Percentiles rank a stretch among this genome's conserved stretches.
Conservation (phyloP, 2,113 vertebrate species). For the Brevimyrus niger region DNA sequence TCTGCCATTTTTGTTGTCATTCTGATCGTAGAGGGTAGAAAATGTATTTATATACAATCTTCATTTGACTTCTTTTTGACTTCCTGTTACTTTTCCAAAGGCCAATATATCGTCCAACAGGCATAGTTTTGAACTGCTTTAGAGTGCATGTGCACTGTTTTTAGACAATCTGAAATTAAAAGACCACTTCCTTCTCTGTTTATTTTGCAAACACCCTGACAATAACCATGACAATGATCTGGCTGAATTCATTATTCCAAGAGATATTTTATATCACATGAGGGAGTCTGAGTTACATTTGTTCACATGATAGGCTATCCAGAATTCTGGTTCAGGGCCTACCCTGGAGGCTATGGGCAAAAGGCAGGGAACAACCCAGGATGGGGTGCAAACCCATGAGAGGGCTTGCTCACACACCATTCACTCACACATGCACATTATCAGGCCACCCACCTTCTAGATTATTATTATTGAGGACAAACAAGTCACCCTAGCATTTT, state of each 20-base stretch:
- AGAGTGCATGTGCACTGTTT: background rate
- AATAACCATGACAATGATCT: constrained; percentile 35
- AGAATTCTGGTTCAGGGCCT: background rate
- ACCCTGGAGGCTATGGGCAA: too few species aligned
- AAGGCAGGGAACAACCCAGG: background rate
- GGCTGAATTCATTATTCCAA: constrained; percentile 40
- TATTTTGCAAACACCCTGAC: constrained; percentile 22
- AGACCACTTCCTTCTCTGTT: background rate
- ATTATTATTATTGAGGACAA: background rate
- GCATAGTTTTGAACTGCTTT: background rate
- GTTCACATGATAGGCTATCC: background rate
- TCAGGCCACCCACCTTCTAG: too few species aligned
- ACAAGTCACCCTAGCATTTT: background rate
- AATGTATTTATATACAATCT: background rate
- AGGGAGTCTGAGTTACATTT: background rate
- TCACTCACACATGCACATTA: background rate
- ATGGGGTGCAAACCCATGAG: background rate
- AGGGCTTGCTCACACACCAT: background rate
- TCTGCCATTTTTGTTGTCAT: background rate
- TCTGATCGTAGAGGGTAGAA: background rate
- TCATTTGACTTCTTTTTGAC: background rate
- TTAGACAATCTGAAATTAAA: background rate
- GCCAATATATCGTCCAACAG: background rate
- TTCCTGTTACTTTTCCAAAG: background rate
- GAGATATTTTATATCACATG: background rate